These are phyloP conservation scores for Biston stratarius DNA, from an alignment of 2,888 invertebrate species.

Conservation along the genomic window DNA sequence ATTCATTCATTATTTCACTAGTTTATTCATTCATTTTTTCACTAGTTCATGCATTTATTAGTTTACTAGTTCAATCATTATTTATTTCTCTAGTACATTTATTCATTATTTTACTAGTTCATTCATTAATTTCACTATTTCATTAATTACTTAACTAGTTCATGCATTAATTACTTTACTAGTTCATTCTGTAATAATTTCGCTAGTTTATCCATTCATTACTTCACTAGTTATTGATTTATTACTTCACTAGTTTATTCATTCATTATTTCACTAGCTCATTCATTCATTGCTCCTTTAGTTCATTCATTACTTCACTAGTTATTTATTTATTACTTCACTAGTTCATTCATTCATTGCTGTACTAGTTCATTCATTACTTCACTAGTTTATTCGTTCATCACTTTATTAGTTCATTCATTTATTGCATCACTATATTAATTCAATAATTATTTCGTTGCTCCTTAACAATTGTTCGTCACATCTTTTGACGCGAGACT, in stretches of 20 bases:
- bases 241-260: no score
- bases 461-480: no score
- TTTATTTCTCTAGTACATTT: background rate
- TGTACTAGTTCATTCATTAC: background rate
- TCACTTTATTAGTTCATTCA: no score
- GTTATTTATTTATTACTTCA: background rate
- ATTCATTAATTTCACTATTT: background rate
- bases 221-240: background rate
- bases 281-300: background rate
- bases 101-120: background rate
- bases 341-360: background rate
- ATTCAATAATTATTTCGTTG: no score
- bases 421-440: no score
- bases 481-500: no score
- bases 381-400: background rate
- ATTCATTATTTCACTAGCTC: no score
- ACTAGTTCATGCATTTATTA: no score
- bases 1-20: no score
- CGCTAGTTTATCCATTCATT: background rate
- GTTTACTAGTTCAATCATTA: background rate
- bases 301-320: background rate
- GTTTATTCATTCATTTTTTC: no score
- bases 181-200: no score
- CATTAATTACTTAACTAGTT: background rate
- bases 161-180: no score